Conservation (phyloP, 1,140 invertebrate species). For the Agrypnia vestita region DNA sequence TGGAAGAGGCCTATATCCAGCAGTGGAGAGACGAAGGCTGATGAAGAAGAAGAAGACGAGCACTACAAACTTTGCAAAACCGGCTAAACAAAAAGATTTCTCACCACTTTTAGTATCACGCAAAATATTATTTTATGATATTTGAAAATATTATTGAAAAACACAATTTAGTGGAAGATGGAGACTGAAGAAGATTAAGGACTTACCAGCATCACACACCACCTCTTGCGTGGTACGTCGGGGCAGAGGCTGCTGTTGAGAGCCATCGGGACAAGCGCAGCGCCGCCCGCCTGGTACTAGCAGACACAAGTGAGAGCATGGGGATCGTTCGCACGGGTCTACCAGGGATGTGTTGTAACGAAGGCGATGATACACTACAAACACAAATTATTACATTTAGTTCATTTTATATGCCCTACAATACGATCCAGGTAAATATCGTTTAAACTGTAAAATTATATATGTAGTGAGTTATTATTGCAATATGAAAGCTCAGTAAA, state of each 20-base stretch:
- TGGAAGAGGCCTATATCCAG: too few relatives aligned
- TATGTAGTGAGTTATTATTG: too few relatives aligned
- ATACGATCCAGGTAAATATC: too few relatives aligned
- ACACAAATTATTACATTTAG: constrained; percentile 57
- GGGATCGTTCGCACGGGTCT: constrained; percentile 81
- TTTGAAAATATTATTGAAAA: neutral
- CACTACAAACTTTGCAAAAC: too few relatives aligned
- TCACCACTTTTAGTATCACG: too few relatives aligned
- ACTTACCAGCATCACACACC: constrained; percentile 82
- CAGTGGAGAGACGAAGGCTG: too few relatives aligned
- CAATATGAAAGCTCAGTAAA: too few relatives aligned
- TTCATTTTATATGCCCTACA: neutral
- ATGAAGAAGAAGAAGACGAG: too few relatives aligned
- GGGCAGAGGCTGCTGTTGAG: constrained; percentile 69
- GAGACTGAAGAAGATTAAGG: neutral
- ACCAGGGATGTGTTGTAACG: constrained; percentile 85
- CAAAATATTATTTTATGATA: too few relatives aligned
- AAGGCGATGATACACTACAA: constrained; percentile 82
- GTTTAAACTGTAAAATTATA: too few relatives aligned
- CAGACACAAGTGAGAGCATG: constrained; percentile 93
- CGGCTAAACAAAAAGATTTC: too few relatives aligned
- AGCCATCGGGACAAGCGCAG: constrained; percentile 91
- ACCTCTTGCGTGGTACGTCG: constrained; percentile 75
- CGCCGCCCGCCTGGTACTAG: constrained; percentile 88
- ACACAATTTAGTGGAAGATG: neutral